Evolutionary conservation across 2,113 vertebrate genomes (phyloP).

Genomic region (human): GRCh38 chr6:167192001-167192500

Average conservation of each 20-base stretch:
- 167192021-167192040: accelerated
- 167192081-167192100: not conserved
- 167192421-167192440: not conserved
- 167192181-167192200: not conserved
- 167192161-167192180: not conserved
- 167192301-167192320: not conserved
- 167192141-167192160: not conserved
- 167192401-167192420: not conserved
- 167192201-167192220: not conserved
- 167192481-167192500: not conserved
- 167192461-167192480: not conserved
- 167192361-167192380: not conserved
- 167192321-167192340: not conserved
- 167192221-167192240: not conserved
- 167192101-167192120: too few relatives aligned
- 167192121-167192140: not conserved
- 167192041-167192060: accelerated
- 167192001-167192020: too few relatives aligned
- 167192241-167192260: not conserved
- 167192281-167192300: not conserved
- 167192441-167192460: not conserved
- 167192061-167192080: not conserved
- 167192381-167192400: not conserved
- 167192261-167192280: not conserved
- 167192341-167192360: not conserved